A percentile compares a stretch with the other conserved stretches of the same genome.
Conservation (phyloP, 2,888 invertebrate species). For the Neocrepidodera transversa region DNA sequence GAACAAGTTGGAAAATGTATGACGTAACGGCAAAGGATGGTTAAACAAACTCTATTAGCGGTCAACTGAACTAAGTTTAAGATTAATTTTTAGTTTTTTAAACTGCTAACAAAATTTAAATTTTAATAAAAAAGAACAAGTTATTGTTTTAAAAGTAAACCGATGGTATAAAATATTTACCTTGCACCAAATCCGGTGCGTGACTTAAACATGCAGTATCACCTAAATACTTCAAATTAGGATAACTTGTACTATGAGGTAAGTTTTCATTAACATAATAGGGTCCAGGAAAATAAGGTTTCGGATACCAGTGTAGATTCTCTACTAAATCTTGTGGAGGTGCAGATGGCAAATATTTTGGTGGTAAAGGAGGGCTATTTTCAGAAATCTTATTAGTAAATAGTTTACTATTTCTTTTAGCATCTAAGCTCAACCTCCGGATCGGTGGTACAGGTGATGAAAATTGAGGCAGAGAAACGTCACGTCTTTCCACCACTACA, state of each 20-base stretch:
- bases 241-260: constrained; percentile 33
- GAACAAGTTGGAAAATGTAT: too few relatives aligned
- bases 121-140: too few relatives aligned
- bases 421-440: constrained; percentile 39
- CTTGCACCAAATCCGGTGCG: constrained; percentile 3
- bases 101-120: too few relatives aligned
- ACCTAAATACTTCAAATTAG: constrained; percentile 32
- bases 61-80: too few relatives aligned
- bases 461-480: constrained; percentile 27
- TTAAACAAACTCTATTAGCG: too few relatives aligned
- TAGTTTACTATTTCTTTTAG: constrained; percentile 14
- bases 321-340: constrained; percentile 52
- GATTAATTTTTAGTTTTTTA: too few relatives aligned
- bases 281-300: constrained; percentile 35
- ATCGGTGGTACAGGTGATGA: constrained; percentile 28
- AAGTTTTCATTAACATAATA: constrained; percentile 23
- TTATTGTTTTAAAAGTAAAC: too few relatives aligned
- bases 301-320: constrained; percentile 42
- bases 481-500: constrained; percentile 53
- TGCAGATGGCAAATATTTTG: constrained; percentile 53
- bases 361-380: constrained; percentile 45
- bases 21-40: too few relatives aligned
- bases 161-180: too few relatives aligned
- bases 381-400: constrained; percentile 14
- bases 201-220: background rate